These are phyloP conservation scores for Pipistrellus nathusii DNA, from an alignment of 2,797 vertebrate species.

Conservation along the genomic window DNA sequence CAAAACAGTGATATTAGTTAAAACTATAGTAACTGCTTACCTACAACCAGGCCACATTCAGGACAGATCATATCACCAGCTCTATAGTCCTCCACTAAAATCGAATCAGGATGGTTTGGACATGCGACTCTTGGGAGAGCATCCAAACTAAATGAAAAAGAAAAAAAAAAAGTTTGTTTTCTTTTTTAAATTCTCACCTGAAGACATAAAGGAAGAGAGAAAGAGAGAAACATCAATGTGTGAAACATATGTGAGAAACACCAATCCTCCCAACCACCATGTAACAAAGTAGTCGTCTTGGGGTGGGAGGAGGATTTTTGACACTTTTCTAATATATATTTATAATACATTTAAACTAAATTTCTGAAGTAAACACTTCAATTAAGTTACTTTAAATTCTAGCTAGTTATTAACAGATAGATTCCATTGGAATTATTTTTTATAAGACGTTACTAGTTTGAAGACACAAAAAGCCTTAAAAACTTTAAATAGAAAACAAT, in stretches of 20 bases:
- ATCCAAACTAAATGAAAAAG: constrained; percentile 86
- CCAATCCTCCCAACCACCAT: constrained; percentile 25
- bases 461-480: not conserved
- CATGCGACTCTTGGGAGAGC: constrained; percentile 95
- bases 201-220: not conserved
- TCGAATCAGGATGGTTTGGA: constrained; percentile 97
- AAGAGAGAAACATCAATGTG: not conserved
- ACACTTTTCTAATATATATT: not conserved
- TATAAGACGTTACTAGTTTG: not conserved
- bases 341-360: constrained; percentile 16
- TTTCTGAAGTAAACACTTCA: constrained; percentile 38
- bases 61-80: constrained; percentile 99
- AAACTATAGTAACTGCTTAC: constrained; percentile 86
- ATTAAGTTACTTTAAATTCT: constrained; percentile 39
- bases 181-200: not conserved
- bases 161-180: not conserved
- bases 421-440: constrained; percentile 23
- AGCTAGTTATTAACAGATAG: constrained; percentile 19
- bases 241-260: not conserved
- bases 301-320: not conserved
- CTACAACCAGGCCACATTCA: constrained; percentile 98
- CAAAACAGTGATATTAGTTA: constrained; percentile 44
- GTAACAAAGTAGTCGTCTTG: not conserved
- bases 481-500: constrained; percentile 27
- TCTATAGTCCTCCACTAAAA: constrained; percentile 98